Evolutionary conservation across 1,140 invertebrate genomes (phyloP).

Genomic region (Nomia melanderi): DNA sequence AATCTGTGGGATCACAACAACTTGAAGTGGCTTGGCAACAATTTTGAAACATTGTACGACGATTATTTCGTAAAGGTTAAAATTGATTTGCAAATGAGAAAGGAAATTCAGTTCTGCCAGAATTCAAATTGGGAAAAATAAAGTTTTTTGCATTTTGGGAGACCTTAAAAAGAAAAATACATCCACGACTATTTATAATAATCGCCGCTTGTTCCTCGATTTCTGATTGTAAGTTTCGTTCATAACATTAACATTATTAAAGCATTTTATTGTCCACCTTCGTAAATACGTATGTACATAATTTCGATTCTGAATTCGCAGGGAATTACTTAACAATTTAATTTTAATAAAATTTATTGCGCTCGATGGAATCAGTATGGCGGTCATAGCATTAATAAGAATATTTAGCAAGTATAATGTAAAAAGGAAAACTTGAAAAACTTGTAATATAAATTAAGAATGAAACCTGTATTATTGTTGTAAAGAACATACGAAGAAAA

Average conservation of each 20-base stretch:
- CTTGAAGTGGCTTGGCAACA: too few relatives aligned
- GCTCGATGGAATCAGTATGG: not conserved
- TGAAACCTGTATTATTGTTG: not conserved
- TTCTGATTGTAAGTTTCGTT: constrained; percentile 1
- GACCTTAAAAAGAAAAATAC: not conserved
- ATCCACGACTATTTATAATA: not conserved
- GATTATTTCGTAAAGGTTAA: not conserved
- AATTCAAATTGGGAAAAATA: not conserved
- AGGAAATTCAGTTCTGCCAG: not conserved
- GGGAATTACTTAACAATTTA: constrained; percentile 8
- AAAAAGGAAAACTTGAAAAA: not conserved
- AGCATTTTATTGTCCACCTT: not conserved
- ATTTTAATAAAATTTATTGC: not conserved
- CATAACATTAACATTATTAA: not conserved
- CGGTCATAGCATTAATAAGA: constrained; percentile 7
- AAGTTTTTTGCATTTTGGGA: not conserved
- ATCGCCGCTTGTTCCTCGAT: not conserved
- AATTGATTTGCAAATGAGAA: not conserved
- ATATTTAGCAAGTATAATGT: not conserved
- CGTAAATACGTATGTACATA: not conserved
- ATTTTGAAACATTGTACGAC: too few relatives aligned
- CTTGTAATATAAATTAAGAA: not conserved
- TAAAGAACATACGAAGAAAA: not conserved
- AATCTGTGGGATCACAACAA: too few relatives aligned
- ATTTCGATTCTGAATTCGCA: constrained; percentile 10